These are phyloP conservation scores for Xiphydria camelus DNA, from an alignment of 2,888 invertebrate species.

Conservation along the genomic window DNA sequence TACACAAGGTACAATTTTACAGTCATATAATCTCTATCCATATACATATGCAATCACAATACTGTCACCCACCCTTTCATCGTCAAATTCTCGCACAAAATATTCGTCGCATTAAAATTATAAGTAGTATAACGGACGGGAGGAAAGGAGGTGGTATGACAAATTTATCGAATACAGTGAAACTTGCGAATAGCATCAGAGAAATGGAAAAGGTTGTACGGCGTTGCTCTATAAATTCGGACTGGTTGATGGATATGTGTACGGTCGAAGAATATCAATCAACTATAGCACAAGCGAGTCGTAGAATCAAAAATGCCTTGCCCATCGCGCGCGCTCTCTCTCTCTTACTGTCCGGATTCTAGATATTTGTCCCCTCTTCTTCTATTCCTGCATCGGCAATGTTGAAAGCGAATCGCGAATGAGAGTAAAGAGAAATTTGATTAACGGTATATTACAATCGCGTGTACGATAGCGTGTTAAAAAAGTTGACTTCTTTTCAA, in stretches of 20 bases:
- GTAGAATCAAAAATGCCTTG: too few relatives aligned
- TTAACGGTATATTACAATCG: background rate
- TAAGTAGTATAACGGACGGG: background rate
- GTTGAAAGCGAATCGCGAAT: background rate
- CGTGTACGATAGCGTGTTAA: background rate
- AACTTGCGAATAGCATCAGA: background rate
- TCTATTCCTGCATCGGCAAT: too few relatives aligned
- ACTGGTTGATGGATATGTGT: too few relatives aligned
- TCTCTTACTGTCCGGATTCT: too few relatives aligned
- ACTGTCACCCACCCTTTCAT: background rate
- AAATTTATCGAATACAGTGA: background rate
- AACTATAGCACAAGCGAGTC: too few relatives aligned
- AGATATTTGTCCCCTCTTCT: too few relatives aligned
- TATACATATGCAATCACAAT: background rate
- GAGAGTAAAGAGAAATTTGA: background rate
- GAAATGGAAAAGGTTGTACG: background rate
- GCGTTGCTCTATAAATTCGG: too few relatives aligned
- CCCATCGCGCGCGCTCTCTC: too few relatives aligned
- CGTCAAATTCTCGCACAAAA: background rate
- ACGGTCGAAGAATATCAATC: too few relatives aligned
- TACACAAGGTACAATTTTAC: constrained; percentile 1
- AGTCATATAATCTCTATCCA: background rate
- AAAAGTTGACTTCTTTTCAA: background rate
- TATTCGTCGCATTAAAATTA: background rate
- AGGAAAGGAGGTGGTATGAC: background rate